Percentiles rank a stretch among this genome's conserved stretches.
These are phyloP conservation scores for Sebastes jordani DNA, from an alignment of 2,797 vertebrate species.

Conservation along the genomic window DNA sequence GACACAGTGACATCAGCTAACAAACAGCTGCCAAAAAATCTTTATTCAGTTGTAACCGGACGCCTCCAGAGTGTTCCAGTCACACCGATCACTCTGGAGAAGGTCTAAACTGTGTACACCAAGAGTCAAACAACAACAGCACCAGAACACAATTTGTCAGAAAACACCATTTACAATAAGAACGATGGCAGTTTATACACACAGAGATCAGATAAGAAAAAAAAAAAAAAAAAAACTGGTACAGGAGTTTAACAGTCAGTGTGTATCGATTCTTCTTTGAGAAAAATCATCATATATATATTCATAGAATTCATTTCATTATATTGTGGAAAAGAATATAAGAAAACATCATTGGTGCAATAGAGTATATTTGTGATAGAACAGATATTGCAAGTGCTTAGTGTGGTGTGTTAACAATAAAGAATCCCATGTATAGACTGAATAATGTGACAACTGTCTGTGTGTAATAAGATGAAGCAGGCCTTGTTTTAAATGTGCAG, in stretches of 20 bases:
- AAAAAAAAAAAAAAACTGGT: conserved; percentile 45
- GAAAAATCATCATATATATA: conserved; percentile 58
- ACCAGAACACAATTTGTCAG: conserved; percentile 76
- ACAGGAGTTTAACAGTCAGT: conserved; percentile 82
- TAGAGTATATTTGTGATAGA: conserved; percentile 61
- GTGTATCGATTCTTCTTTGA: conserved; percentile 61
- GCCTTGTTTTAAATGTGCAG: conserved; percentile 43
- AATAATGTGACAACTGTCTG: conserved; percentile 11
- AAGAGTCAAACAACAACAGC: conserved; percentile 81
- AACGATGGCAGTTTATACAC: conserved; percentile 78
- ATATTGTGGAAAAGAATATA: conserved; percentile 61
- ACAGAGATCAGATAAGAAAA: conserved; percentile 60
- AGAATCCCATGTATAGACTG: conserved; percentile 36
- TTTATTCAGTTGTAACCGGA: conserved; percentile 78
- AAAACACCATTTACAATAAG: conserved; percentile 79
- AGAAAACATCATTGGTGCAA: conserved; percentile 66
- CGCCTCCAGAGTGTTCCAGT: conserved; percentile 54
- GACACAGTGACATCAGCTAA: conserved; percentile 59
- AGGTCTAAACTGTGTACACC: conserved; percentile 65
- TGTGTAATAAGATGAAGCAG: conserved; percentile 31
- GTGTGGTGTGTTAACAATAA: conserved; percentile 48
- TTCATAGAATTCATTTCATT: conserved; percentile 62
- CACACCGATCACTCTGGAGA: conserved; percentile 49
- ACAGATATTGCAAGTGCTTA: conserved; percentile 70
- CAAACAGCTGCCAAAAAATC: conserved; percentile 83